These are phyloP conservation scores for Dysidea cf. avara DNA, from an alignment of 37 sponge, comb jelly and placozoan species.

Conservation along the genomic window DNA sequence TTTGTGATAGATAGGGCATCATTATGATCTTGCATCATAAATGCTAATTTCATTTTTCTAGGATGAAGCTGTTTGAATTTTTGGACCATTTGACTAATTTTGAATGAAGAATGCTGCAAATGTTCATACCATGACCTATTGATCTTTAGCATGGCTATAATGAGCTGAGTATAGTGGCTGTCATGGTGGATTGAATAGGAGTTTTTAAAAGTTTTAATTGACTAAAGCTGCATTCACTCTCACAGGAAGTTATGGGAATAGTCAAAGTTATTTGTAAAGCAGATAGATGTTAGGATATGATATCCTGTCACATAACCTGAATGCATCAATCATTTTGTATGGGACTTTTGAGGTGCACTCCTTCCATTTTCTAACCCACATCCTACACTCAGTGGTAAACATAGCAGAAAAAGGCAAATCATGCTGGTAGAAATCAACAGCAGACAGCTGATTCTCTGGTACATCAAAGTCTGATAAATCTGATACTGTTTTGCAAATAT, in stretches of 20 bases:
- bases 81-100: constrained; percentile 9
- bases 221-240: constrained; percentile 16
- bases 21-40: not conserved
- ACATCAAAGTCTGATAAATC: constrained; percentile 17
- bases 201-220: constrained; percentile 8
- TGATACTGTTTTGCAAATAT: constrained; percentile 14
- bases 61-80: constrained; percentile 31
- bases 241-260: constrained; percentile 14
- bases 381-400: constrained; percentile 32
- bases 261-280: constrained; percentile 15
- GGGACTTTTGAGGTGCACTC: no score
- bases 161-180: constrained; percentile 34
- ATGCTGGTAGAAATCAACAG: constrained; percentile 30
- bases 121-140: constrained; percentile 1
- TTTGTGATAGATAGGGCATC: no score
- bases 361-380: constrained; percentile 46
- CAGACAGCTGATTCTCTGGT: constrained; percentile 28
- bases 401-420: constrained; percentile 30
- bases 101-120: no score
- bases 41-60: constrained; percentile 30
- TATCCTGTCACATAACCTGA: constrained; percentile 15
- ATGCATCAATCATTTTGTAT: constrained; percentile 18
- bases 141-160: not conserved
- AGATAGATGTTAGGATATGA: constrained; percentile 16
- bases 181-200: constrained; percentile 31